These are phyloP conservation scores for Stichodactyla helianthus DNA, from an alignment of 64 coral and sea anemone genomes.

Conservation along the genomic window DNA sequence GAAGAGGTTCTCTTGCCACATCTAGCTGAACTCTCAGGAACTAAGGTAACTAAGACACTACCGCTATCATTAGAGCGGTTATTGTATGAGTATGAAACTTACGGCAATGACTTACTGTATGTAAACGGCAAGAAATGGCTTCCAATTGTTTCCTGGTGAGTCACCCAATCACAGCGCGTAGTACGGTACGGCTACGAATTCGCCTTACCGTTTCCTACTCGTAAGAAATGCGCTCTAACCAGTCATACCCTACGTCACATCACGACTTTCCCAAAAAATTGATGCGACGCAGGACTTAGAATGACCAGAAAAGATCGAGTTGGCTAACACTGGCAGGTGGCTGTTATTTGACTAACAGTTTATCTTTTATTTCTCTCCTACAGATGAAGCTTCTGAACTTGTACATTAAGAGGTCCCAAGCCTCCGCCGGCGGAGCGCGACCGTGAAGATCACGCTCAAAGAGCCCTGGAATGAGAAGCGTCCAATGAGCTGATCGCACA, in stretches of 20 bases:
- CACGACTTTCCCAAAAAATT: too few relatives aligned
- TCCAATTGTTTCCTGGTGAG: too few relatives aligned
- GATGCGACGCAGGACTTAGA: too few relatives aligned
- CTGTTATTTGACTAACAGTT: background rate
- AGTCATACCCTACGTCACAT: too few relatives aligned
- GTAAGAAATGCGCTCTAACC: too few relatives aligned
- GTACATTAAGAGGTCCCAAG: slow-evolving; percentile 94
- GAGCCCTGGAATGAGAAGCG: background rate
- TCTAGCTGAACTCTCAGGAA: slow-evolving; percentile 86
- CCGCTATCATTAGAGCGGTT: background rate
- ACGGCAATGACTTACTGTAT: too few relatives aligned
- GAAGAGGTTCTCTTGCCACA: slow-evolving; percentile 74
- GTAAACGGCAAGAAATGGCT: background rate
- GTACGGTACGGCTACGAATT: too few relatives aligned
- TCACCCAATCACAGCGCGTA: too few relatives aligned
- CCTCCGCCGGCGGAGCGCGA: slow-evolving; percentile 58
- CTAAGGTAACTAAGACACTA: slow-evolving; percentile 40
- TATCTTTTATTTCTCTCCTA: background rate
- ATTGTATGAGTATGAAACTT: too few relatives aligned
- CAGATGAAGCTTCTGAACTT: slow-evolving; percentile 97
- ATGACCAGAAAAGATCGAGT: too few relatives aligned
- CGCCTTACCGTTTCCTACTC: too few relatives aligned
- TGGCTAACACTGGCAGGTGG: too few relatives aligned
- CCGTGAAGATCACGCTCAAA: slow-evolving; percentile 18
- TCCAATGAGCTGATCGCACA: background rate